Conservation (phyloP, 2,888 invertebrate genomes). For the Scaptomyza cyrtandrae region DNA sequence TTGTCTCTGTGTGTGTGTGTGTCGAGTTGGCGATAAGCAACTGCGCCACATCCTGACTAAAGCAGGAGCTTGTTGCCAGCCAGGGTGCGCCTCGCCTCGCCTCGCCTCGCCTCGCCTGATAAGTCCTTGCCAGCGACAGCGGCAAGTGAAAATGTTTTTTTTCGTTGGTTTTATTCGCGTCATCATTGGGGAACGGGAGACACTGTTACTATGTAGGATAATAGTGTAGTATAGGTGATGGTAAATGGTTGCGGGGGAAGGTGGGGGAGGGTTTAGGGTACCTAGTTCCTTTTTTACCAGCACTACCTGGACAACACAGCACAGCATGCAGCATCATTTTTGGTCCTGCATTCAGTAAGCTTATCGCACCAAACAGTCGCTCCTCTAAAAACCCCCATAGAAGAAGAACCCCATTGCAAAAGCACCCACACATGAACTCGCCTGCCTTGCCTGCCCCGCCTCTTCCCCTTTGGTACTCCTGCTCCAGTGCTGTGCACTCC, state of each 20-base stretch:
- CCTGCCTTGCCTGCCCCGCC: not conserved
- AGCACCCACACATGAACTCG: slow-evolving; percentile 25
- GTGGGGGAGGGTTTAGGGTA: not conserved
- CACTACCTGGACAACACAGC: slow-evolving; percentile 44
- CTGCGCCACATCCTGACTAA: slow-evolving; percentile 58
- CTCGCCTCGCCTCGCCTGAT: slow-evolving; percentile 42
- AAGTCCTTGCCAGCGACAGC: slow-evolving; percentile 56
- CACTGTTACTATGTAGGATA: slow-evolving; percentile 35
- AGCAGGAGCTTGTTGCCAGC: slow-evolving; percentile 24
- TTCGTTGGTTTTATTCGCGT: slow-evolving; percentile 44
- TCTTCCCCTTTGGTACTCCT: not conserved
- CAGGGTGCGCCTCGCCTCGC: slow-evolving; percentile 51
- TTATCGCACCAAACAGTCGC: slow-evolving; percentile 71
- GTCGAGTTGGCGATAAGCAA: slow-evolving; percentile 66
- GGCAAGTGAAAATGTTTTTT: slow-evolving; percentile 73
- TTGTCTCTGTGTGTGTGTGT: slow-evolving; percentile 45
- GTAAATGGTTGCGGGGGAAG: not conserved
- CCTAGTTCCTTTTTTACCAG: slow-evolving; percentile 2
- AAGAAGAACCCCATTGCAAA: not conserved
- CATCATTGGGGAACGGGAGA: slow-evolving; percentile 36
- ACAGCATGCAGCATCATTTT: slow-evolving; percentile 32
- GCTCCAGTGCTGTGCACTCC: slow-evolving; percentile 72
- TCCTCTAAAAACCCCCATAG: slow-evolving; percentile 20
- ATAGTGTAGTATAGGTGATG: not conserved
- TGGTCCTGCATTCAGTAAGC: slow-evolving; percentile 63